A percentile compares a stretch with the other conserved stretches of the same genome.
Evolutionary conservation across 1,140 invertebrate genomes (phyloP).

Genomic region (Sesamia nonagrioides): DNA sequence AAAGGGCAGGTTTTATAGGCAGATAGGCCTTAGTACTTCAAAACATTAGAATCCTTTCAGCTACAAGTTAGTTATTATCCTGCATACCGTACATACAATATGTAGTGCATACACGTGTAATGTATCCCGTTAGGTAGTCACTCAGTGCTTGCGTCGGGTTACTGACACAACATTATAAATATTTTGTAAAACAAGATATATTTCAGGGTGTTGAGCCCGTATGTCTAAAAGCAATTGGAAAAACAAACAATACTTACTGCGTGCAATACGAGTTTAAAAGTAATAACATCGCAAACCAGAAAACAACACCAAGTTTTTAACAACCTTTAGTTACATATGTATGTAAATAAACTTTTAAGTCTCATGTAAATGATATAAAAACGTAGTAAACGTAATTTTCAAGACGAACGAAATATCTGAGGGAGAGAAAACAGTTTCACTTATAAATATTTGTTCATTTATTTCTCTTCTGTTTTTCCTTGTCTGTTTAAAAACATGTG

Average conservation of each 20-base stretch:
- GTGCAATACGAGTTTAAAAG: not conserved
- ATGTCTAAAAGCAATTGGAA: not conserved
- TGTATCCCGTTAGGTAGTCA: not conserved
- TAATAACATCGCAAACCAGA: conserved; percentile 11
- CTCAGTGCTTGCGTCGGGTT: not conserved
- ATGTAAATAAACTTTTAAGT: conserved; percentile 21
- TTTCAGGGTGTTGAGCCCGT: not conserved
- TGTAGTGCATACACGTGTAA: not conserved
- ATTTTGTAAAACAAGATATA: conserved; percentile 23
- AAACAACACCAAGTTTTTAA: not conserved
- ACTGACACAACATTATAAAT: conserved; percentile 11
- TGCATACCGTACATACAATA: no score
- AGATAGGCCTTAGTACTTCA: no score
- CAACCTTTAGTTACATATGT: no score
- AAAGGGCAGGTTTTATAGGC: no score
- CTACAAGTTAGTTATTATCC: no score
- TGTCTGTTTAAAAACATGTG: no score
- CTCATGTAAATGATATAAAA: conserved; percentile 5
- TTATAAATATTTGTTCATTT: not conserved
- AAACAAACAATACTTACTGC: conserved; percentile 7
- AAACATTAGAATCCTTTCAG: no score
- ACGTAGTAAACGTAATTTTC: not conserved
- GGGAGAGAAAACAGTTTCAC: not conserved
- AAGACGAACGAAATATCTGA: conserved; percentile 6
- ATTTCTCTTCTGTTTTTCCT: no score